Base-by-base conservation (phyloP, 2,797 vertebrate genomes). In the Cyprinella venusta region DNA sequence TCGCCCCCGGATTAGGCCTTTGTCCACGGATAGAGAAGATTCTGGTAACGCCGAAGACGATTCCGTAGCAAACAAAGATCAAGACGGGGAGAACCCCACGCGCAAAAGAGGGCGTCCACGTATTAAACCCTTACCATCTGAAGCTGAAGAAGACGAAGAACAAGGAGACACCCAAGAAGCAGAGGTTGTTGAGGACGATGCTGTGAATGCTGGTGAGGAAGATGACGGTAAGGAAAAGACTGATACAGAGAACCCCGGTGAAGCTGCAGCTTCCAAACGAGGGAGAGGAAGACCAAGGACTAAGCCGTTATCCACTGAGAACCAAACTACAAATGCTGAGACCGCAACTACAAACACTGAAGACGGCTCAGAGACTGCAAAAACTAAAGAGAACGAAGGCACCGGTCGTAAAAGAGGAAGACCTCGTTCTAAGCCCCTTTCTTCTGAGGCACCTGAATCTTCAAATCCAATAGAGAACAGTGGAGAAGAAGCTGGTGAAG, bases 401-500 rank as follows among this genome's bases (percentile, higher is more conserved):
- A 40, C 30, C 0, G 79, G 42, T 13, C 84, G 86, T 74, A 88
- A 86, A 42, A 84, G 86, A 75, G 88, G 88, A n/a, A 84, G 88
- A 65, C 88, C 88, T 18, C 86, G 84, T 18, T 40, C 69, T 33
- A 88, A 83, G 78, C 84, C 78, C 10, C 45, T 75, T 33, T 33
- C 30, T 19, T 59, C 81, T 9, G 84, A 84, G 30, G 42, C 21
- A 0, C 19, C 50, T 0, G 84, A 85, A 21, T 81, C 81, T 8
- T 77, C 54, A 10, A 80, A 78, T 80, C 42, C 76, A 26, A 65
- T 72, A 68, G 75, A 45, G 52, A 81, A 67, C 30, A 63, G 26
- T 10, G 83, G 78, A 72, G 75, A 84, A 38, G 84, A 84, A 45
- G 67, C 33, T 42, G 26, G 45, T 12, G 94, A 12, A 93, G 94